Conservation (phyloP, 1,140 invertebrate species). For the Cydia strobilella region DNA sequence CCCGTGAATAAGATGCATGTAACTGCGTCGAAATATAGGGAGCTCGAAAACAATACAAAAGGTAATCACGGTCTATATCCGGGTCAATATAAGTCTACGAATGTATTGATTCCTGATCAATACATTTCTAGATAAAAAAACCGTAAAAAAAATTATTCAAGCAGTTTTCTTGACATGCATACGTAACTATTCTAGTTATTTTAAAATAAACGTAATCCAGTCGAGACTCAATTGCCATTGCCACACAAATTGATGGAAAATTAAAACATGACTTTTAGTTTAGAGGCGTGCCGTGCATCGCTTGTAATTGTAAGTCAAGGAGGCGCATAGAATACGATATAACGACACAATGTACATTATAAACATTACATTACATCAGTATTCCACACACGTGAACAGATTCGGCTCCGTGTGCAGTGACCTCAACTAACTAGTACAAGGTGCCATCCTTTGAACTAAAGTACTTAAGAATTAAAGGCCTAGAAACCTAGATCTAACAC, state of each 20-base stretch:
- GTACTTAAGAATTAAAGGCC: not conserved
- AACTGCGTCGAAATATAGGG: too few relatives aligned
- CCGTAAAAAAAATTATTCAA: too few relatives aligned
- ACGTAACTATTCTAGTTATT: not conserved
- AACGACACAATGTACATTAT: constrained; percentile 24
- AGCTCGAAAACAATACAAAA: too few relatives aligned
- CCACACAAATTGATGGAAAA: constrained; percentile 1
- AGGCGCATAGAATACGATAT: constrained; percentile 7
- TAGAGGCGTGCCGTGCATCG: constrained; percentile 18
- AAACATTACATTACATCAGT: constrained; percentile 34
- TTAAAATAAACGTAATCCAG: not conserved
- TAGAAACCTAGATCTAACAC: not conserved
- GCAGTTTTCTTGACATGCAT: too few relatives aligned
- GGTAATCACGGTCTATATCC: too few relatives aligned
- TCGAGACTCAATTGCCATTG: not conserved
- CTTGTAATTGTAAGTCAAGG: not conserved
- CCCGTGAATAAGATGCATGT: too few relatives aligned
- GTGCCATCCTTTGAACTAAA: constrained; percentile 2
- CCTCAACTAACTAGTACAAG: constrained; percentile 28
- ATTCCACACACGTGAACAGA: constrained; percentile 40
- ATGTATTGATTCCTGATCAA: too few relatives aligned
- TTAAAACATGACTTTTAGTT: constrained; percentile 30
- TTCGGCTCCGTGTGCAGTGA: constrained; percentile 34
- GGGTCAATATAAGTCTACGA: too few relatives aligned
- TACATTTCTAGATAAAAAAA: too few relatives aligned